Evolutionary conservation across 2,113 vertebrate genomes (phyloP), one percentile per base, ranked within the genome.

Genomic region (Upupa epops): DNA sequence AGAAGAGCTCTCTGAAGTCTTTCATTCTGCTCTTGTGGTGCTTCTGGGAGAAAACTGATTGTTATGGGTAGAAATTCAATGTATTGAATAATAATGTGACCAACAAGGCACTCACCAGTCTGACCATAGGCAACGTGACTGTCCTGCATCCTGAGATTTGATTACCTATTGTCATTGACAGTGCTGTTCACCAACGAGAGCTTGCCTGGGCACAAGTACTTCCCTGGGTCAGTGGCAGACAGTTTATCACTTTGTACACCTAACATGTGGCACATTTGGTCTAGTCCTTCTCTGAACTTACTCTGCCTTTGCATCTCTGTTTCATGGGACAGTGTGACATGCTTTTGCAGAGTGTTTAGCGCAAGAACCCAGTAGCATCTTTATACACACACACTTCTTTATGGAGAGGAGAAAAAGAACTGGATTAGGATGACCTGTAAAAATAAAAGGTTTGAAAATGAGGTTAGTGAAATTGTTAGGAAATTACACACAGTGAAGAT

Each of bases 391-490:
- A 18, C 22, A 20, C 37, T 77, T 25, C 49, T 72, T 84, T 77
- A n/a, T 15, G 46, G 72, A 88, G 55, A 75, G 78, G 64, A 75
- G 65, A 59, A 82, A 75, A 91, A 22, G 36, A 86, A n/a, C 22
- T 42, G 26, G 77, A 21, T 78, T 72, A 61, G 76, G 48, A 72
- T 60, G 55, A 89, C 54, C 52, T 76, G 80, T 93, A 76, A 92
- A 95, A 95, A 90, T 68, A 90, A 95, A 92, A 80, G 56, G 76
- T 89, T 94, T 86, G 82, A 84, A 91, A 93, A 86, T 84, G 49
- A 84, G 56, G 60, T 72, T 70, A 48, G 36, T 49, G 83, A 91
- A 83, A 83, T 21, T 48, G 25, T 60, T 70, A 66, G 59, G 70
- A 79, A 91, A 73, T 60, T 45, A 65, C 55, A 74, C 69, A 31